Evolutionary conservation across 2,888 invertebrate species (phyloP).

Genomic region (Aphodius sticticus): DNA sequence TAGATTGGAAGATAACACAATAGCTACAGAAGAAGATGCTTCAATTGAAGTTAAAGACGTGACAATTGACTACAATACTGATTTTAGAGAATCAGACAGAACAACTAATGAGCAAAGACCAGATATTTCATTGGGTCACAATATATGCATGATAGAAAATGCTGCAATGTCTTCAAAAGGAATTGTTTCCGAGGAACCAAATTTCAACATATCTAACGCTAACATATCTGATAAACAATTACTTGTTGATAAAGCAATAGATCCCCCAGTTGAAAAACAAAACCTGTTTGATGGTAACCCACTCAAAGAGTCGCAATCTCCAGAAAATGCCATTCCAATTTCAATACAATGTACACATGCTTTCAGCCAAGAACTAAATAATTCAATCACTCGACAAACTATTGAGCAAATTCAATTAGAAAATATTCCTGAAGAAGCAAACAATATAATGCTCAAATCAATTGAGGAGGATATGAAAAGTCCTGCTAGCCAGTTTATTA

Average conservation of each 20-base stretch:
- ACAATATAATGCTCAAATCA: not conserved
- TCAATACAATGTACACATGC: too few relatives aligned
- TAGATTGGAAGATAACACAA: not conserved
- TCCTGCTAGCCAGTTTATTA: not conserved
- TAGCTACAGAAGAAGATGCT: not conserved
- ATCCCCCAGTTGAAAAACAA: not conserved
- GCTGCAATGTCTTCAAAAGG: not conserved
- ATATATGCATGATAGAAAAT: not conserved
- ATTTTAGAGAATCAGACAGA: too few relatives aligned
- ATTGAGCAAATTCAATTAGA: not conserved
- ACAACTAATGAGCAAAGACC: not conserved
- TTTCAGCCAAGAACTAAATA: too few relatives aligned
- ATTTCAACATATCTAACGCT: too few relatives aligned
- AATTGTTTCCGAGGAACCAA: not conserved
- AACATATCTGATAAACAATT: too few relatives aligned
- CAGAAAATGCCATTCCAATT: not conserved
- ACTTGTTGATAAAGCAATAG: not conserved
- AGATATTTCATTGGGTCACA: not conserved
- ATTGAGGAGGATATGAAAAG: not conserved
- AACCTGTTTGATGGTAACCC: not conserved
- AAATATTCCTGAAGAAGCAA: not conserved
- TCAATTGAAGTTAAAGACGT: too few relatives aligned
- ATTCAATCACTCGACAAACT: not conserved
- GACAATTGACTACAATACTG: too few relatives aligned
- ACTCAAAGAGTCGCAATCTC: not conserved